Evolutionary conservation across 1,140 invertebrate species (phyloP).

Genomic region (Lanistes nyassanus): DNA sequence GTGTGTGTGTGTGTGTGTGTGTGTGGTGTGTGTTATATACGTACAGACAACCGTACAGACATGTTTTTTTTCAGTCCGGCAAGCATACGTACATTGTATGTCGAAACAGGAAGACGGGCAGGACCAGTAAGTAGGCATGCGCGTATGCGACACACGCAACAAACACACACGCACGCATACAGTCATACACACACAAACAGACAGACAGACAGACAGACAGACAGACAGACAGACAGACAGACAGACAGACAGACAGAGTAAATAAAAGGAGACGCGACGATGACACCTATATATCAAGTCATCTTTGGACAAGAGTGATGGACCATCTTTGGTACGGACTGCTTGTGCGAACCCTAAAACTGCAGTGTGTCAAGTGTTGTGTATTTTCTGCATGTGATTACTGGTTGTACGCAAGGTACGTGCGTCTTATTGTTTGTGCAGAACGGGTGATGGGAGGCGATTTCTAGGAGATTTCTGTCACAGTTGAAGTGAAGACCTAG

Average conservation of each 20-base stretch:
- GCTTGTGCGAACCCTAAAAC: too few species aligned
- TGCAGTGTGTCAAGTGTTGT: too few species aligned
- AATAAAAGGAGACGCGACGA: not conserved
- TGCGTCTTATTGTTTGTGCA: too few species aligned
- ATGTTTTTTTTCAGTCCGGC: not conserved
- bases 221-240: slow-evolving; percentile 6
- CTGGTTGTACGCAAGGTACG: not conserved
- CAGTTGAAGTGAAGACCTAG: too few species aligned
- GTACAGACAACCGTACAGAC: not conserved
- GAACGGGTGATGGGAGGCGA: too few species aligned
- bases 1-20: slow-evolving; percentile 10
- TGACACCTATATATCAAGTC: not conserved
- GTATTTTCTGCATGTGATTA: not conserved
- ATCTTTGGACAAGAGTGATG: too few species aligned
- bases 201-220: not conserved
- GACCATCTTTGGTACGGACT: too few species aligned
- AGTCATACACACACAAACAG: not conserved
- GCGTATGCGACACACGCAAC: not conserved
- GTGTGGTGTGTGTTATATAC: not conserved
- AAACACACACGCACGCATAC: slow-evolving; percentile 5
- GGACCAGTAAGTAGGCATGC: not conserved
- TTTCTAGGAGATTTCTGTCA: too few species aligned
- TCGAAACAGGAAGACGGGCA: not conserved
- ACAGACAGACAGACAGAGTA: not conserved
- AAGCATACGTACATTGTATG: not conserved